A percentile compares a stretch with the other conserved stretches of the same genome.
phyloP scores from a whole-genome alignment of 2,113 vertebrate genomes.

The Formicarius rufipectus region DNA sequence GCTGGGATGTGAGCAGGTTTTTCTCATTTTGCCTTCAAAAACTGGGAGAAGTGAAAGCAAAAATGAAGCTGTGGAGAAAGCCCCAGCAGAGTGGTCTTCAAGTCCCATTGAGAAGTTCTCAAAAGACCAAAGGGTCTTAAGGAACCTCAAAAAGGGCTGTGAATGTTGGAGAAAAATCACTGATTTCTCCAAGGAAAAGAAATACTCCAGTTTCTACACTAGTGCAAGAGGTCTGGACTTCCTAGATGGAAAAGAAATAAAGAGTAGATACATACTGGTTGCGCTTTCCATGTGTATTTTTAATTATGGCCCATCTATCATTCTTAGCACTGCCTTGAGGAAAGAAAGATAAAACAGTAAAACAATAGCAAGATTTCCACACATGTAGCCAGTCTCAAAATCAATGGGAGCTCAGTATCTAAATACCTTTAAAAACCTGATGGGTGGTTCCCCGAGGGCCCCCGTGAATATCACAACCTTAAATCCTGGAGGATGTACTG shows the following conservation, averaged over 20 bases:
- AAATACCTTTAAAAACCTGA: slow-evolving; percentile 38
- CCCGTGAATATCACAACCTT: slow-evolving; percentile 3
- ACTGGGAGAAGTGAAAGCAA: background rate
- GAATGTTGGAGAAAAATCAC: background rate
- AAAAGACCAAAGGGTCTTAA: background rate
- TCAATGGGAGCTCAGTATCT: slow-evolving; percentile 18
- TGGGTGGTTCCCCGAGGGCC: background rate
- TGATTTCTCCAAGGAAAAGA: background rate
- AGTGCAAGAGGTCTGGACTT: background rate
- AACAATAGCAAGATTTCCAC: slow-evolving; percentile 39
- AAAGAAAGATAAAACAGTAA: slow-evolving; percentile 12
- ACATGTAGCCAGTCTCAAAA: slow-evolving; percentile 11
- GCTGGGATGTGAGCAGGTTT: background rate
- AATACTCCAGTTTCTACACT: background rate
- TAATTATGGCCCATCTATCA: slow-evolving; percentile 49
- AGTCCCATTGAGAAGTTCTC: background rate
- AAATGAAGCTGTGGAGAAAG: background rate
- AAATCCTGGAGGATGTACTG: slow-evolving; percentile 8
- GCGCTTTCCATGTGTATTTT: slow-evolving; percentile 12
- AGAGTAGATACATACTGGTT: background rate
- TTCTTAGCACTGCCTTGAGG: slow-evolving; percentile 45
- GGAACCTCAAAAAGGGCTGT: background rate
- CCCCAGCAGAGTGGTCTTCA: background rate
- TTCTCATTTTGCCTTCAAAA: background rate
- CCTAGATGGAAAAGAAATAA: background rate